These are phyloP conservation scores for Crypturellus undulatus DNA, from an alignment of 2,113 vertebrate genomes.

Conservation along the genomic window DNA sequence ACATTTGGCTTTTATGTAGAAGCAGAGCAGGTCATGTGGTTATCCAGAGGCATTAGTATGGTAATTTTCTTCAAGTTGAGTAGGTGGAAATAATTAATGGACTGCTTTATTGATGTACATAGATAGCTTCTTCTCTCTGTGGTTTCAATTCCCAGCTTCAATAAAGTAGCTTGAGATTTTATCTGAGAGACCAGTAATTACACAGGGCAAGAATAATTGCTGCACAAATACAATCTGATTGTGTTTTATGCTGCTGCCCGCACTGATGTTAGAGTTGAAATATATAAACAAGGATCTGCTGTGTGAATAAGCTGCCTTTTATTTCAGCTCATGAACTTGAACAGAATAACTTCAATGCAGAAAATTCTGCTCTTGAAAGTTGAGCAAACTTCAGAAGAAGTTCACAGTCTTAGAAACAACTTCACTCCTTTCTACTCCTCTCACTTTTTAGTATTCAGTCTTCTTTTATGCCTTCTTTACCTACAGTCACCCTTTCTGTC, in stretches of 20 bases:
- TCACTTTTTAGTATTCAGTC: neutral
- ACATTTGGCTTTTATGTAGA: slow-evolving; percentile 45
- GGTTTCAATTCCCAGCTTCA: slow-evolving; percentile 71
- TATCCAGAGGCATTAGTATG: slow-evolving; percentile 64
- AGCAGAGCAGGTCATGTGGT: slow-evolving; percentile 19
- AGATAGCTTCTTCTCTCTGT: slow-evolving; percentile 61
- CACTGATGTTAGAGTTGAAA: slow-evolving; percentile 43
- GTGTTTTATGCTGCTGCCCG: slow-evolving; percentile 29
- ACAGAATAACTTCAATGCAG: neutral
- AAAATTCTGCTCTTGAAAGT: neutral
- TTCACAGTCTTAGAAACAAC: neutral
- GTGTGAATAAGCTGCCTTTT: neutral
- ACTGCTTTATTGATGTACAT: slow-evolving; percentile 71
- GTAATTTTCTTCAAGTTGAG: slow-evolving; percentile 66
- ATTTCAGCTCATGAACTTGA: neutral
- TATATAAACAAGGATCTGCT: slow-evolving; percentile 13
- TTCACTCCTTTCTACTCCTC: neutral
- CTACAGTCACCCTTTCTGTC: too few species aligned
- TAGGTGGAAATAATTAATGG: slow-evolving; percentile 76
- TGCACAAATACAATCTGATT: slow-evolving; percentile 55
- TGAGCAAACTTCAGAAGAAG: neutral
- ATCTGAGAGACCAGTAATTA: slow-evolving; percentile 74
- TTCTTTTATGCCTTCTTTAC: neutral
- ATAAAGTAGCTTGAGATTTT: slow-evolving; percentile 75
- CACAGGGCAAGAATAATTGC: slow-evolving; percentile 67